phyloP scores from a whole-genome alignment of 2,113 vertebrate genomes.

The Rhinoptilus africanus region DNA sequence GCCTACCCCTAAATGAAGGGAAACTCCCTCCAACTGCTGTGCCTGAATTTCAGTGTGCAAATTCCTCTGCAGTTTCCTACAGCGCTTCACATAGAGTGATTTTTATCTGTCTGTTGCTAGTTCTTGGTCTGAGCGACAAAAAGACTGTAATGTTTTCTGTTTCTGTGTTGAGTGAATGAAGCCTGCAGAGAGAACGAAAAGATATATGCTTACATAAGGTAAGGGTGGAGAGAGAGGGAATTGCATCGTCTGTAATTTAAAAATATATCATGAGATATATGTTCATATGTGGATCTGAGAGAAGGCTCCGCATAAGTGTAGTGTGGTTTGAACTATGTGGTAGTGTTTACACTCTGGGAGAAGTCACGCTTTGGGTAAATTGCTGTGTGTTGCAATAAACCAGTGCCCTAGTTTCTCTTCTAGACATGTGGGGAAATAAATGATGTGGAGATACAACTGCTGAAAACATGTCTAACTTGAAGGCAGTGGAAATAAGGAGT shows the following conservation, averaged over 20 bases:
- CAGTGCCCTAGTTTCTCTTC: not conserved
- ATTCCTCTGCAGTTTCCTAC: not conserved
- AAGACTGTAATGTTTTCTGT: not conserved
- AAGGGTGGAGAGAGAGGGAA: not conserved
- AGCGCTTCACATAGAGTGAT: not conserved
- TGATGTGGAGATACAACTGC: not conserved
- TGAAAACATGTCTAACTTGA: not conserved
- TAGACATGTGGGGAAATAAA: rapidly evolving
- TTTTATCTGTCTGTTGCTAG: not conserved
- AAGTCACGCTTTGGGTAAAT: not conserved
- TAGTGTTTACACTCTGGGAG: not conserved
- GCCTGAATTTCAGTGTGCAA: not conserved
- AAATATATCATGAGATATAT: not conserved
- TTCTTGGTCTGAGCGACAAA: not conserved
- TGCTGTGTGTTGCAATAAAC: not conserved
- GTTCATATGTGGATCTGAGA: not conserved
- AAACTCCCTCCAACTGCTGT: not conserved
- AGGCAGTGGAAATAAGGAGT: not conserved
- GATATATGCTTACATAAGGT: not conserved
- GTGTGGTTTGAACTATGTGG: not conserved
- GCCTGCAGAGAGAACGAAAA: not conserved
- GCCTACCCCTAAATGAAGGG: not conserved
- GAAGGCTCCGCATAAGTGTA: not conserved
- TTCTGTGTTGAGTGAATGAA: not conserved
- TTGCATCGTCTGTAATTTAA: not conserved